These are phyloP conservation scores for Tuberolachnus salignus DNA, from an alignment of 2,888 invertebrate genomes.

Conservation along the genomic window DNA sequence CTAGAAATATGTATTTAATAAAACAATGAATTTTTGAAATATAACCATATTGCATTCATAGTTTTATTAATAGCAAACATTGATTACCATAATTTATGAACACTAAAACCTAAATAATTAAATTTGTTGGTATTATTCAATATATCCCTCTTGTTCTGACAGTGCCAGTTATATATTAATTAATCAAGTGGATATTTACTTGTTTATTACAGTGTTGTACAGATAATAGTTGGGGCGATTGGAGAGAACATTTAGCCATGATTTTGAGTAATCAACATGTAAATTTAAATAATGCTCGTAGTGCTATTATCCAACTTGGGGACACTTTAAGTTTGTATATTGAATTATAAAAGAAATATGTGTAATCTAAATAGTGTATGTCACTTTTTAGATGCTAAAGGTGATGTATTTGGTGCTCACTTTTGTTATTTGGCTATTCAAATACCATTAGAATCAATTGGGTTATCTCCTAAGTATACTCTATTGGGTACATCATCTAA, in stretches of 20 bases:
- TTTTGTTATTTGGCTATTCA: conserved; percentile 94
- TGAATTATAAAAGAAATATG: background rate
- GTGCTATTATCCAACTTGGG: conserved; percentile 73
- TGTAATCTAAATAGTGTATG: conserved; percentile 17
- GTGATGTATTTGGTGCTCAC: conserved; percentile 88
- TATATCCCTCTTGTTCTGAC: no score
- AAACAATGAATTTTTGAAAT: no score
- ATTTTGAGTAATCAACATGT: conserved; percentile 84
- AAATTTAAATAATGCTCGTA: conserved; percentile 77
- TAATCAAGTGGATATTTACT: no score
- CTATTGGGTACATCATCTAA: conserved; percentile 79
- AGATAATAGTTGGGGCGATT: conserved; percentile 85
- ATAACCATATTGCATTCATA: no score
- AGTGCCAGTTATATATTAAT: no score
- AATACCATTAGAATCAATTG: conserved; percentile 65
- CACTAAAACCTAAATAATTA: no score
- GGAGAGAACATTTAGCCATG: conserved; percentile 96
- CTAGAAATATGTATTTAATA: no score
- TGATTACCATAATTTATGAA: no score
- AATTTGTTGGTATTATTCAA: no score
- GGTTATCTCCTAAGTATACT: conserved; percentile 70
- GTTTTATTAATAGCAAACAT: no score
- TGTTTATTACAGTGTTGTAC: conserved; percentile 67
- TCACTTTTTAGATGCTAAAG: conserved; percentile 69
- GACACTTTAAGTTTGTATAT: conserved; percentile 70